Conservation (phyloP, 2,888 invertebrate genomes). For the Aelia acuminata region DNA sequence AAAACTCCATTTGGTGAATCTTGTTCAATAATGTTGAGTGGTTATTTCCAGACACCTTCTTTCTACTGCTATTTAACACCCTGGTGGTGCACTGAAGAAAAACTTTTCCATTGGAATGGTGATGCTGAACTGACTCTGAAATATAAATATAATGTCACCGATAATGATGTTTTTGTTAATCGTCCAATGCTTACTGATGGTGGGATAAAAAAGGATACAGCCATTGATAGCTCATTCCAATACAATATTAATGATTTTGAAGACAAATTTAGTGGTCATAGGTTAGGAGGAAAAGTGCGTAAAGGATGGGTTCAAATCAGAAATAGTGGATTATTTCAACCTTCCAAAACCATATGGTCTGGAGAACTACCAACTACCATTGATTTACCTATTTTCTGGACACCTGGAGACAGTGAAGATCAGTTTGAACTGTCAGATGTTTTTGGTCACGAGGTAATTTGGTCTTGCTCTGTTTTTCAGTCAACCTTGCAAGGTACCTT, state of each 20-base stretch:
- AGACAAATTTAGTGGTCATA: constrained; percentile 26
- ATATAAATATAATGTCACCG: constrained; percentile 30
- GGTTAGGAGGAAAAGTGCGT: constrained; percentile 63
- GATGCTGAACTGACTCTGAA: constrained; percentile 62
- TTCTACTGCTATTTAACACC: constrained; percentile 65
- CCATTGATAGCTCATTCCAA: constrained; percentile 30
- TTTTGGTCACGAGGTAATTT: constrained; percentile 63
- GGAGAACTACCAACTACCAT: constrained; percentile 64
- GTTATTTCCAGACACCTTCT: constrained; percentile 62
- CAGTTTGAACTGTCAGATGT: constrained; percentile 58
- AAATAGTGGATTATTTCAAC: constrained; percentile 56
- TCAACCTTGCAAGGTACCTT: constrained; percentile 63
- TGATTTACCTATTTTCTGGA: constrained; percentile 64
- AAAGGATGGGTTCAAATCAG: constrained; percentile 62
- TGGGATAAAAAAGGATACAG: neutral
- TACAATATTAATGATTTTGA: neutral
- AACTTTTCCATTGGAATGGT: constrained; percentile 64
- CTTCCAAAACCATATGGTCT: constrained; percentile 64
- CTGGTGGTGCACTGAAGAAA: constrained; percentile 65
- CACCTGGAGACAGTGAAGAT: constrained; percentile 54
- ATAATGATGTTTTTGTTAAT: neutral
- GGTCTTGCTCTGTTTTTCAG: constrained; percentile 65
- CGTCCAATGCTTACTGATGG: neutral
- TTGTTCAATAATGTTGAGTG: constrained; percentile 63
- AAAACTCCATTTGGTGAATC: constrained; percentile 59